Evolutionary conservation across 1,140 invertebrate genomes (phyloP).

Genomic region (Magallana gigas): DNA sequence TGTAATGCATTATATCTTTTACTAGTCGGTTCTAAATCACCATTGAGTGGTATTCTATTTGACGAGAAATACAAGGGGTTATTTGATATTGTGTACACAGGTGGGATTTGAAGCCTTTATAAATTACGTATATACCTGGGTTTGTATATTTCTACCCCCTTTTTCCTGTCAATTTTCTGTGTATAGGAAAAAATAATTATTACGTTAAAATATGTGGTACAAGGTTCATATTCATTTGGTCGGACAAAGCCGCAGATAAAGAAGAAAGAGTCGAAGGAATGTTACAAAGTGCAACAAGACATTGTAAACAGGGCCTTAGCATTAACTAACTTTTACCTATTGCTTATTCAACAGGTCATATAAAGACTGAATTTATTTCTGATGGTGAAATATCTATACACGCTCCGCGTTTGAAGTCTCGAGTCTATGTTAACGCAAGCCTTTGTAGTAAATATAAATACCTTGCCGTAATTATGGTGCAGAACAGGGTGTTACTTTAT

Average conservation of each 20-base stretch:
- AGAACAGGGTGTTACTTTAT: too few relatives aligned
- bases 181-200: slow-evolving; percentile 26
- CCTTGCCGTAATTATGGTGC: too few relatives aligned
- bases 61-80: slow-evolving; percentile 14
- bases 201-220: background rate
- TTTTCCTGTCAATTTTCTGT: background rate
- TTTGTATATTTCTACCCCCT: slow-evolving; percentile 6
- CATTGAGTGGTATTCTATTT: slow-evolving; percentile 35
- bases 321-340: slow-evolving; percentile 12
- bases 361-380: too few relatives aligned
- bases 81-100: slow-evolving; percentile 7
- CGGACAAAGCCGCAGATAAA: background rate
- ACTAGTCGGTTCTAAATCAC: background rate
- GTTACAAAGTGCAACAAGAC: background rate
- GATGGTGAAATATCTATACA: background rate
- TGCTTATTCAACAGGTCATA: background rate
- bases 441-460: too few relatives aligned
- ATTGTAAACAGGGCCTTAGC: background rate
- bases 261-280: background rate
- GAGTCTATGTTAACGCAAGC: too few relatives aligned
- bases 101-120: slow-evolving; percentile 9
- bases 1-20: slow-evolving; percentile 31
- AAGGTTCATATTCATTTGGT: slow-evolving; percentile 23
- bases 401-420: background rate
- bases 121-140: slow-evolving; percentile 19